Conservation (phyloP, 2,113 vertebrate genomes). For the Heterotilapia buettikoferi region DNA sequence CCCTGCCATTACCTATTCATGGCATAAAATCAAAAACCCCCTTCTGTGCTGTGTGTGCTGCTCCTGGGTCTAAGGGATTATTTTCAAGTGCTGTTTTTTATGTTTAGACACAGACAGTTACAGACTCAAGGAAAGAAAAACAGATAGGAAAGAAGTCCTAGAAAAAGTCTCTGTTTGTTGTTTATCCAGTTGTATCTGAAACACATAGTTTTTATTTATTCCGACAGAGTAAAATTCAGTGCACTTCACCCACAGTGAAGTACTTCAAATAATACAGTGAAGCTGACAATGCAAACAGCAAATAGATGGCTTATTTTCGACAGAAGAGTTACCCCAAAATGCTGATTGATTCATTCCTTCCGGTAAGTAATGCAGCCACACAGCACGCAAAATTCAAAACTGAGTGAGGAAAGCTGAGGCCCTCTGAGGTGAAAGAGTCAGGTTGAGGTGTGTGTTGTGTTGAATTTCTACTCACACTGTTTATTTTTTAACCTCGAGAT, state of each 20-base stretch:
- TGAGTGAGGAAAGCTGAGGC: background rate
- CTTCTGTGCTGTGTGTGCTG: background rate
- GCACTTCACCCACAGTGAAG: background rate
- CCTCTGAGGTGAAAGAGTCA: background rate
- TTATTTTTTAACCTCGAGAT: background rate
- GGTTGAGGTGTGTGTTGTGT: background rate
- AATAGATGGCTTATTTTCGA: background rate
- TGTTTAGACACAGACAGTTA: slow-evolving; percentile 10
- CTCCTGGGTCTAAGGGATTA: slow-evolving; percentile 23
- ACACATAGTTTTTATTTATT: slow-evolving; percentile 1
- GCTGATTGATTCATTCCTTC: background rate
- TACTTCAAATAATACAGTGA: background rate
- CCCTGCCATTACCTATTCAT: slow-evolving; percentile 37
- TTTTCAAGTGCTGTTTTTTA: slow-evolving; percentile 26
- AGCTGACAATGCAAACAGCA: background rate
- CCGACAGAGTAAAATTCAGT: background rate
- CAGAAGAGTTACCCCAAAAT: background rate
- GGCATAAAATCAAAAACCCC: slow-evolving; percentile 26
- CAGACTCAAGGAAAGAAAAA: slow-evolving; percentile 10
- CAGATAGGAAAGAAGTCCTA: background rate
- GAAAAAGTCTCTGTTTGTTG: background rate
- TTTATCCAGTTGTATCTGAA: background rate
- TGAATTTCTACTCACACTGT: slow-evolving; percentile 10
- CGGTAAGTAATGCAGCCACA: background rate
- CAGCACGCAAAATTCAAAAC: background rate